Evolutionary conservation across 2,797 vertebrate species (phyloP), one percentile per base, ranked within the genome.

Genomic region (Fistularia tabacaria): DNA sequence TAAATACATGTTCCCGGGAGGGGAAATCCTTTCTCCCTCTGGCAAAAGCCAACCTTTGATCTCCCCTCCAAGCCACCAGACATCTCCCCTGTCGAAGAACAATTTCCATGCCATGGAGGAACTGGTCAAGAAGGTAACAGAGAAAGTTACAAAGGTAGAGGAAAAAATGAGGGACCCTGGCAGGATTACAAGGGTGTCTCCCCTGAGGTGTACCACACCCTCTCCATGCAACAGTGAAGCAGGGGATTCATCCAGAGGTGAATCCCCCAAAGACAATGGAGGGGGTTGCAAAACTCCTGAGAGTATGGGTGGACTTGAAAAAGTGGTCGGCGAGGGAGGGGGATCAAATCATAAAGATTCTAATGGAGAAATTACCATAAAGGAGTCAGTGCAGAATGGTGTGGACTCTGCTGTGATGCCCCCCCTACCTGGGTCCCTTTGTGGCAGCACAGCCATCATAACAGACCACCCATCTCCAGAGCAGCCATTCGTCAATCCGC

Each of bases 41-140:
- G 55, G 63, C 49, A 98, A 98, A 86, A 93, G 52, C 80, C 96
- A 95, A 78, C 88, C 92, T 3, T 79, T 98, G 52, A 87, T 96
- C 46, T 95, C 96, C 7, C 92, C 95, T 0, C 90, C 93, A 6
- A 93, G 91, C 79, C 93, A 92, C 70, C 97, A 98, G 81, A 96
- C 89, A 36, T 98, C 97, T 1, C 96, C 95, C 0, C 84, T 95
- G 77, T 87, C 95, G 71, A 99, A 97, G 92, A 94, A 95, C 43
- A 99, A 98, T 72, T 98, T 99, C 48, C 95, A 98, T 0, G 96
- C 96, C 53, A 98, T 99, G 96, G 97, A 99, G 69, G 96, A 99
- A 55, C 82, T 99, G 56, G 96, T 98, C 9, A 99, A 97, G 74
- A 99, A 99, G 62, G 96, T 99, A 78, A 96, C 95, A 0, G 96